Base-by-base conservation (phyloP, 2,888 invertebrate species). In the Orthonevra nobilis region DNA sequence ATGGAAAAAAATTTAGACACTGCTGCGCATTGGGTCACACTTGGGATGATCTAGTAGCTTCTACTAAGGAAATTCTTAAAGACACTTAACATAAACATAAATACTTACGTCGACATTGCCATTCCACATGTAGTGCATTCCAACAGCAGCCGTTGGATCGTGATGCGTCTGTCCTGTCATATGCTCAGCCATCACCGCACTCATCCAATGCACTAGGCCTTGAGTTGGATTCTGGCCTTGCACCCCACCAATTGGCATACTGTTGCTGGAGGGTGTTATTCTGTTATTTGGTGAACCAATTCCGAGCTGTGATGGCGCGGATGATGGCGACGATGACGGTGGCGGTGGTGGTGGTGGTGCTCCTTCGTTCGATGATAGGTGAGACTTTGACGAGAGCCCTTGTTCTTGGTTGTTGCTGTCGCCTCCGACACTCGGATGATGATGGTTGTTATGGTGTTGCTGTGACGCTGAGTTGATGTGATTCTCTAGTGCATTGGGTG, bases 151-250 rank as follows among this genome's bases (percentile, higher is more conserved):
- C 9, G 89, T 85, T 54, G 89, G 89, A 86, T 89, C 89, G 85
- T 95, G 94, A 84, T 95, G 95, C 83, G 93, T 92, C 73, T 94
- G 93, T 0, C 89, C 88, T 89, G 96, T 96, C 93, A 96, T 96
- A 88, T 97, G 96, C 87, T 97, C 97, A 73, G 97, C 96, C 97
- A 97, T 97, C 86, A 97, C 96, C 32, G 89, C 89, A 87, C 96
- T 96, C 96, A 97, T 96, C 97, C 97, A 97, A 91, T 97, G 97
- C 86, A 96, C 96, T 87, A 96, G 92, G 75, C 95, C 95, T 86
- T 94, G 94, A 48, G 94, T 92, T 82, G 92, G 92, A 88, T 92
- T 92, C 88, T 92, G 92, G 85, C 92, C 88, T 85, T 90, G 89
- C 60, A 88, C 89, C 79, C 89, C 86, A 61, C 89, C 89, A 81